Percentiles rank a stretch among this genome's conserved stretches.
Evolutionary conservation across 2,113 vertebrate genomes (phyloP).

Genomic region (Stegastes partitus): DNA sequence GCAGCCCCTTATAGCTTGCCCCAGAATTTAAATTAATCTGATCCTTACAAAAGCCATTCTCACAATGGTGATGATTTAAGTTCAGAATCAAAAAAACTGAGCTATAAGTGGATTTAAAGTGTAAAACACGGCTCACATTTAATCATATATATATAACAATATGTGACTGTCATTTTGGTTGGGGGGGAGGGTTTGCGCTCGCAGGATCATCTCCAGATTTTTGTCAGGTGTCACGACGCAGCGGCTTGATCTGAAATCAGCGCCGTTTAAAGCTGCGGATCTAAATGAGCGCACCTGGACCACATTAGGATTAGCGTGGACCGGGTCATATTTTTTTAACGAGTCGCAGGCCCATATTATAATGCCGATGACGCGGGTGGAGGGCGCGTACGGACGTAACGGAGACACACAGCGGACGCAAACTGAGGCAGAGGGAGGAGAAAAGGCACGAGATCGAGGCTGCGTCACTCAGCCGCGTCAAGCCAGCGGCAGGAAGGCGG

Average conservation of each 20-base stretch:
- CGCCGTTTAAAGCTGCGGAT: not conserved
- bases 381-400: conserved; percentile 79
- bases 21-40: not conserved
- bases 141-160: not conserved
- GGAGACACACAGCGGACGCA: conserved; percentile 79
- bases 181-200: not conserved
- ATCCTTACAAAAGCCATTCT: not conserved
- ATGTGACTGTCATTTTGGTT: not conserved
- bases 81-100: not conserved
- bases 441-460: conserved; percentile 61
- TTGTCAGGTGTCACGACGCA: not conserved
- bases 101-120: not conserved
- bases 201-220: not conserved
- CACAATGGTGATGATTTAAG: not conserved
- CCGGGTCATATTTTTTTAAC: conserved; percentile 56
- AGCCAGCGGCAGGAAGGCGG: not conserved
- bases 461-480: conserved; percentile 65
- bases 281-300: not conserved
- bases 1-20: not conserved
- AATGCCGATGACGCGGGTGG: conserved; percentile 77
- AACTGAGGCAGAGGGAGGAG: conserved; percentile 74
- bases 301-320: conserved; percentile 30
- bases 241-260: conserved; percentile 3
- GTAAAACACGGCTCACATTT: not conserved
- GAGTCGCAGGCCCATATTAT: conserved; percentile 60